These are phyloP conservation scores for Phymatocera aterrima DNA, from an alignment of 2,888 invertebrate species.

Conservation along the genomic window DNA sequence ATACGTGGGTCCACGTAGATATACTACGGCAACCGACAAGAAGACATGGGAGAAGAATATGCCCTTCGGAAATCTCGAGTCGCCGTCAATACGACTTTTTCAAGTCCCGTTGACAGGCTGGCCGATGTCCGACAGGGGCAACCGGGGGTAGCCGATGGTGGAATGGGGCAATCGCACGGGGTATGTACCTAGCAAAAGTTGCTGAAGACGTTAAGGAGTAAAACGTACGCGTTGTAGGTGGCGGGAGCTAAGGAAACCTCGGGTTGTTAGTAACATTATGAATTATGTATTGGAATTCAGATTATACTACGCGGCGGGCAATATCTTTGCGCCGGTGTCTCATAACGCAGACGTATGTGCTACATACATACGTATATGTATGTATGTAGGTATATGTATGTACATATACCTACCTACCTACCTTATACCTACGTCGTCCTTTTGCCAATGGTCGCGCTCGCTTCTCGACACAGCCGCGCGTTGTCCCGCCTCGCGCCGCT, in stretches of 20 bases:
- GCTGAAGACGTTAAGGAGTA: background rate
- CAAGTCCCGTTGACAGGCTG: constrained; percentile 16
- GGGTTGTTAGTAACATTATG: constrained; percentile 39
- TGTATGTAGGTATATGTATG: too few species aligned
- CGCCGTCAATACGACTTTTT: background rate
- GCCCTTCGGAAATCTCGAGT: constrained; percentile 16
- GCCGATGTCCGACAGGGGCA: background rate
- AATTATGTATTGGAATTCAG: constrained; percentile 22
- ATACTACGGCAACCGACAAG: background rate
- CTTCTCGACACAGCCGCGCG: constrained; percentile 1
- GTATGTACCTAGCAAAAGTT: background rate
- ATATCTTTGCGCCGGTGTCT: background rate
- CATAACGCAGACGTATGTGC: too few species aligned
- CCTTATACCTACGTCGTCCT: background rate
- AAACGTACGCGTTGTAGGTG: background rate
- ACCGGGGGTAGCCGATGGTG: background rate
- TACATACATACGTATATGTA: too few species aligned
- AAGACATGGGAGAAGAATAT: constrained; percentile 7
- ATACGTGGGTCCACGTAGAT: too few species aligned
- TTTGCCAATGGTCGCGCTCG: constrained; percentile 13
- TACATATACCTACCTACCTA: background rate
- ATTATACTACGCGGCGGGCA: constrained; percentile 17
- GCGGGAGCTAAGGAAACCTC: background rate
- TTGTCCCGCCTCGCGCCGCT: background rate
- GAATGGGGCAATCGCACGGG: background rate